phyloP scores from a whole-genome alignment of 2,797 vertebrate genomes.

The Linurgus olivaceus region DNA sequence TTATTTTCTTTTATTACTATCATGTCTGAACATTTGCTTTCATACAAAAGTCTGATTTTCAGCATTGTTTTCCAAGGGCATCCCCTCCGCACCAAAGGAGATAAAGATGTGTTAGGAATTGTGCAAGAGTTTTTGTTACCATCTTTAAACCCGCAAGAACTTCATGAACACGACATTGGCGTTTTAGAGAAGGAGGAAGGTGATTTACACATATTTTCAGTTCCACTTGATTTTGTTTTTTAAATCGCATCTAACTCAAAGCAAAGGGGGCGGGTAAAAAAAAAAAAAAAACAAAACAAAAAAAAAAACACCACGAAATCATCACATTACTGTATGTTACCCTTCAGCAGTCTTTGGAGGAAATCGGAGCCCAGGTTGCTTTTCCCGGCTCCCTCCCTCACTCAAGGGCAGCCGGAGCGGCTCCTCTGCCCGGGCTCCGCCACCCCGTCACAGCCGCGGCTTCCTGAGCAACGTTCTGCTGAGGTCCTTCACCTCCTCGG shows the following conservation, averaged over 20 bases:
- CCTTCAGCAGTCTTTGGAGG: slow-evolving; percentile 28
- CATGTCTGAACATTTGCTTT: slow-evolving; percentile 60
- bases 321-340: slow-evolving; percentile 20
- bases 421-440: neutral
- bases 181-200: neutral
- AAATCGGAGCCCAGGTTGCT: neutral
- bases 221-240: neutral
- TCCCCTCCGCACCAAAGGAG: neutral
- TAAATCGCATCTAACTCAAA: neutral
- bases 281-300: neutral
- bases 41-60: slow-evolving; percentile 70
- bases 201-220: neutral
- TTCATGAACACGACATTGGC: slow-evolving; percentile 60
- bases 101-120: slow-evolving; percentile 12
- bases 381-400: neutral
- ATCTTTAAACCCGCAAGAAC: slow-evolving; percentile 58
- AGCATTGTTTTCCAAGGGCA: slow-evolving; percentile 51
- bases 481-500: slow-evolving; percentile 92
- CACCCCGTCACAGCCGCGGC: slow-evolving; percentile 79
- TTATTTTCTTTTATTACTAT: slow-evolving; percentile 73
- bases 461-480: slow-evolving; percentile 90
- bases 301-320: neutral
- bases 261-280: too few relatives aligned
- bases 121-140: slow-evolving; percentile 52
- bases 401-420: neutral